These are phyloP conservation scores for Eilema sororculum DNA, from an alignment of 2,888 invertebrate species.

Conservation along the genomic window DNA sequence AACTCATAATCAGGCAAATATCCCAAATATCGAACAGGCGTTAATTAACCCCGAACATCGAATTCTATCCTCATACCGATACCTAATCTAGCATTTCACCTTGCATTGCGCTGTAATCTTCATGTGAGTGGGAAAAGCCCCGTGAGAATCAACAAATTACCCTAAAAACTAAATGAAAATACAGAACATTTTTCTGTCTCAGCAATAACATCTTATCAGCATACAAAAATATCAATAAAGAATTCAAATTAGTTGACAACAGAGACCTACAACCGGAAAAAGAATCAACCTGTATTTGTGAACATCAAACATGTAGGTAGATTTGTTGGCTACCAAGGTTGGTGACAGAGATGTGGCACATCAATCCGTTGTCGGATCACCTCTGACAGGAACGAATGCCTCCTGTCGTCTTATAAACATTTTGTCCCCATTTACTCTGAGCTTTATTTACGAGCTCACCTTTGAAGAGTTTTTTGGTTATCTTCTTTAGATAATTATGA, in stretches of 20 bases:
- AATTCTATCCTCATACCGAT: background rate
- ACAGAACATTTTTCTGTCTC: too few relatives aligned
- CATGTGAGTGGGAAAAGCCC: background rate
- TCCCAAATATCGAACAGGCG: background rate
- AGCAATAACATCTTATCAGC: too few relatives aligned
- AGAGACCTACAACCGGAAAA: background rate
- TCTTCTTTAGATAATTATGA: slow-evolving; percentile 20
- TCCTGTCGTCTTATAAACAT: slow-evolving; percentile 42
- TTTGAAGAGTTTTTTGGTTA: slow-evolving; percentile 29
- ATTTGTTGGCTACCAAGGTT: background rate
- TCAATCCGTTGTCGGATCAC: slow-evolving; percentile 60
- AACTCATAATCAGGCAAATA: too few relatives aligned
- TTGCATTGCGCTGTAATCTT: background rate
- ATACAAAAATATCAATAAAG: too few relatives aligned
- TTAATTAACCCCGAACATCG: background rate
- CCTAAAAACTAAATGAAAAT: background rate
- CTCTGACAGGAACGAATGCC: slow-evolving; percentile 44
- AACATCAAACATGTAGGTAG: slow-evolving; percentile 5
- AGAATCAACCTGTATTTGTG: background rate
- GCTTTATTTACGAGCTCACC: slow-evolving; percentile 43
- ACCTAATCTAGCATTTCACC: background rate
- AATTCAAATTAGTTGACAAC: background rate
- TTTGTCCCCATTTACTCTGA: slow-evolving; percentile 47
- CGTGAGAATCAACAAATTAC: background rate
- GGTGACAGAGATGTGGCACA: slow-evolving; percentile 41